A percentile compares a stretch with the other conserved stretches of the same genome.
phyloP scores from a whole-genome alignment of 2,113 vertebrate species.

The Ovis canadensis region DNA sequence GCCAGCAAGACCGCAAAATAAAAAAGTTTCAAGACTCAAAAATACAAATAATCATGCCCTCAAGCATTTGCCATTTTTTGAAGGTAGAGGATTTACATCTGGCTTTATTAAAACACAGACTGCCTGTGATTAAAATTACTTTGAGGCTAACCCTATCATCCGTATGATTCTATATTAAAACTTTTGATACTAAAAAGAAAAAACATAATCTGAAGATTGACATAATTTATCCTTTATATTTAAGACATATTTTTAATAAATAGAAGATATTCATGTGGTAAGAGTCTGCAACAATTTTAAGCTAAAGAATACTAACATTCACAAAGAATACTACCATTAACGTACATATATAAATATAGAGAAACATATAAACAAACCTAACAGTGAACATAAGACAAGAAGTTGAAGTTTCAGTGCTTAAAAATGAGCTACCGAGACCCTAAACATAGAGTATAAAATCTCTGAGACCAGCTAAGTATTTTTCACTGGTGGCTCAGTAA shows the following conservation, averaged over 20 bases:
- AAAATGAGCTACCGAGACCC: neutral
- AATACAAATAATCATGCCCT: conserved; percentile 61
- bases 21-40: conserved; percentile 58
- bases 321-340: neutral
- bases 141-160: neutral
- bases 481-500: neutral
- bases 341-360: neutral
- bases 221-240: neutral
- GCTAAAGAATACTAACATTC: neutral
- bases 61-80: conserved; percentile 36
- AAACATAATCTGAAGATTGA: neutral
- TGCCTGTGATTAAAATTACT: conserved; percentile 22
- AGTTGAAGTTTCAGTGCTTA: neutral
- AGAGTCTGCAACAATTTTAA: neutral
- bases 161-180: conserved; percentile 13
- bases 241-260: neutral
- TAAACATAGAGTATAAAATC: neutral
- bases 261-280: neutral
- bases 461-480: neutral
- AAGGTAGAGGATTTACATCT: neutral
- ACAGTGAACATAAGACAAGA: neutral
- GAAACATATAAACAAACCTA: neutral
- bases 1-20: conserved; percentile 44
- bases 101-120: conserved; percentile 33
- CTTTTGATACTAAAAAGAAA: conserved; percentile 14